Evolutionary conservation across 2,888 invertebrate species (phyloP).

Genomic region (Dysmachus trigonus): DNA sequence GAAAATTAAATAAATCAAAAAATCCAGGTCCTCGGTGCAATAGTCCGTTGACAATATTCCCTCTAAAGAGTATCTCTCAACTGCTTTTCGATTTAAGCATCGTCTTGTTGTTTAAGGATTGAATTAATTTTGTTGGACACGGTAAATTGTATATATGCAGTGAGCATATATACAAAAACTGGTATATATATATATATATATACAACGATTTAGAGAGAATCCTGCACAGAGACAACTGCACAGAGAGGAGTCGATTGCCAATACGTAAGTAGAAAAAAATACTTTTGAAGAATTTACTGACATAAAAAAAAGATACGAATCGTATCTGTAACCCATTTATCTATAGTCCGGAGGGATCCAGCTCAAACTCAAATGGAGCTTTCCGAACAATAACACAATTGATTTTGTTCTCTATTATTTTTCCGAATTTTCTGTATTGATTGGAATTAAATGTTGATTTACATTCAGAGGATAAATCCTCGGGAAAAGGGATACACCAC

Average conservation of each 20-base stretch:
- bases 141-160: constrained; percentile 31
- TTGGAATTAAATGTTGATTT: constrained; percentile 22
- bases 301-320: not conserved
- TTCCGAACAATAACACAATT: constrained; percentile 24
- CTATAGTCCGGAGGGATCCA: not conserved
- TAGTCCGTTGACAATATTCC: not conserved
- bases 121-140: constrained; percentile 26
- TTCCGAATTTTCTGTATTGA: constrained; percentile 29
- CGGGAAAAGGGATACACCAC: not conserved
- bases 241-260: constrained; percentile 23
- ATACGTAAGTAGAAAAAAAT: constrained; percentile 32
- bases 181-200: too few relatives aligned
- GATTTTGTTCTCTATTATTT: constrained; percentile 17
- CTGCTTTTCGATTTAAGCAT: not conserved
- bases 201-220: not conserved
- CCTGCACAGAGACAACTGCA: constrained; percentile 1
- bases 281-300: constrained; percentile 16
- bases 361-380: not conserved
- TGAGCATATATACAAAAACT: constrained; percentile 9
- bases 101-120: not conserved
- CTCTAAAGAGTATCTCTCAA: not conserved
- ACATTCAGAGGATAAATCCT: not conserved
- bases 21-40: not conserved
- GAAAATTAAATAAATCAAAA: not conserved
- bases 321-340: constrained; percentile 30